Evolutionary conservation across 2,888 invertebrate genomes (phyloP).

Genomic region (Mactromeris polynyma): DNA sequence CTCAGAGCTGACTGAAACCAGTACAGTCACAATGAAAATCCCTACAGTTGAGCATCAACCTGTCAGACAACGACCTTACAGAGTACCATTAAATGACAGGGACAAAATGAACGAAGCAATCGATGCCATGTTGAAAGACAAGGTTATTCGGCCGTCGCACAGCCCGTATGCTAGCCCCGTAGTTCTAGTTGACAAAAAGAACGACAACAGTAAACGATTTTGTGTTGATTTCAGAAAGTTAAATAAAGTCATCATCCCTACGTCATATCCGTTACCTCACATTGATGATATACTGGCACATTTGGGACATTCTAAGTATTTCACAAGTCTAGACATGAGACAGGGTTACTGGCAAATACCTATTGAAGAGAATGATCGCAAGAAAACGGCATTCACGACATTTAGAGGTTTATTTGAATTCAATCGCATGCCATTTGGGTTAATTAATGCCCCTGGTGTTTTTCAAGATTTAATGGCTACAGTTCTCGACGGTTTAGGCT

Average conservation of each 20-base stretch:
- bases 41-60: not conserved
- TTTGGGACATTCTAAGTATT: not conserved
- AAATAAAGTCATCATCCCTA: not conserved
- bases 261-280: conserved; percentile 41
- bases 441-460: not conserved
- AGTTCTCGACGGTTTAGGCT: not conserved
- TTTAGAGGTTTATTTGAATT: not conserved
- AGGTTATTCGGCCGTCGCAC: conserved; percentile 50
- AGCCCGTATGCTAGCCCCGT: conserved; percentile 49
- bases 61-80: not conserved
- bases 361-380: not conserved
- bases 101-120: conserved; percentile 20
- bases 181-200: conserved; percentile 56
- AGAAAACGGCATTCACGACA: not conserved
- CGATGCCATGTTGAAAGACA: conserved; percentile 54
- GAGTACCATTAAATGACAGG: not conserved
- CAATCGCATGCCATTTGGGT: not conserved
- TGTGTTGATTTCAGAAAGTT: conserved; percentile 38
- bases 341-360: not conserved
- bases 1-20: not conserved
- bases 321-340: not conserved
- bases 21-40: not conserved
- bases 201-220: conserved; percentile 35
- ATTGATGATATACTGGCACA: conserved; percentile 37
- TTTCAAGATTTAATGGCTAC: not conserved